Base-by-base conservation (phyloP, 2,113 vertebrate species). In the Crotalus helleri region DNA sequence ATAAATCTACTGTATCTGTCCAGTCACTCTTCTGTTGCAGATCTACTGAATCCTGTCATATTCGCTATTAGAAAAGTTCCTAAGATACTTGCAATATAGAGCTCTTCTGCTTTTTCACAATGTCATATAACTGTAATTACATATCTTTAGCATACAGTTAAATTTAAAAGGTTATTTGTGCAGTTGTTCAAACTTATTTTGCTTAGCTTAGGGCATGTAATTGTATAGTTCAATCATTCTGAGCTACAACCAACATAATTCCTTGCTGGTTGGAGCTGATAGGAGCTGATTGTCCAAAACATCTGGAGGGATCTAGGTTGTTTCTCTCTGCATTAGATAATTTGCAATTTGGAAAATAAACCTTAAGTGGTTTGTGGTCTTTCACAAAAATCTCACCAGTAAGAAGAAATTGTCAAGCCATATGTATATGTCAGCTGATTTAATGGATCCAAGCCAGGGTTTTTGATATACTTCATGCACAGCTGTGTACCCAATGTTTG, bases 391-490 rank as follows among this genome's bases (percentile, higher is more conserved):
- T 46, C 91, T 91, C 44, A 96, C 99, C 97, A 99, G 96, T 94
- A 99, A 97, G 94, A 98, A 97, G 97, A 99, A 99, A 96, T 98
- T 99, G 96, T 99, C 99, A 23, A 98, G 95, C 99, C 99, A 99
- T 7, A 97, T 98, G 96, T 98, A 99, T 93, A 97, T 95, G 93
- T 99, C 99, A 58, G 96, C 95, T 0, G 98, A 93, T 4, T 97
- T 97, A 81, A 99, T 97, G 91, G 97, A 97, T 29, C 99, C 99
- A 74, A 99, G 97, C 99, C 99, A 99, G 54, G 99, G 98, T 13
- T 97, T 94, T 96, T 99, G 99, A 96, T 98, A 98, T 95, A 98
- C 97, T 0, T 94, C 74, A 26, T 98, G 97, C 49, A 98, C 97
- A 85, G 99, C 99, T 0, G 99, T 98, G 90, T 98, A 93, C 8